Conservation (phyloP, 2,797 vertebrate species). For the Sebastes minor region DNA sequence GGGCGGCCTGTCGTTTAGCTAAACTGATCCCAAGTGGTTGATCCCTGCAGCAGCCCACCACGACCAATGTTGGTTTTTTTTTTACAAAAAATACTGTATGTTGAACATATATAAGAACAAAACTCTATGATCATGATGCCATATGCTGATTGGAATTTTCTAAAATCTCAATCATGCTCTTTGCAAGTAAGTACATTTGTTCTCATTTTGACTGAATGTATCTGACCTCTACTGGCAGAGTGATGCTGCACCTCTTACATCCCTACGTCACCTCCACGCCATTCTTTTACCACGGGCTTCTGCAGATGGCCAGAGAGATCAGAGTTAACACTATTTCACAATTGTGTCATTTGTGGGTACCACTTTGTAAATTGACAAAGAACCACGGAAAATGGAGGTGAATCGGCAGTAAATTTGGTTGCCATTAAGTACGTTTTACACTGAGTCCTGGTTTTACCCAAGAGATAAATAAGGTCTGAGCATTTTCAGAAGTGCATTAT, state of each 20-base stretch:
- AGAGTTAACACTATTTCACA: not conserved
- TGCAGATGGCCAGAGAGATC: not conserved
- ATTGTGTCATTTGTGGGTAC: not conserved
- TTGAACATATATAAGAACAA: not conserved
- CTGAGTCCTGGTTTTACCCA: not conserved
- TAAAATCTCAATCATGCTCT: not conserved
- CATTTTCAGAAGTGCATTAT: not conserved
- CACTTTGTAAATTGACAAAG: not conserved
- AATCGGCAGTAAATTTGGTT: constrained; percentile 13
- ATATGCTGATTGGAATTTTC: not conserved
- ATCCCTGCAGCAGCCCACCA: not conserved
- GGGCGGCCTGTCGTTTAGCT: not conserved
- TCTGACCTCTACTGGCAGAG: not conserved
- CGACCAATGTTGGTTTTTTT: not conserved
- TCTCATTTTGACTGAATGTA: constrained; percentile 30
- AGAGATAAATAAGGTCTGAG: not conserved
- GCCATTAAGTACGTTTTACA: not conserved
- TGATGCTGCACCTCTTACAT: not conserved
- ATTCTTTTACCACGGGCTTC: not conserved
- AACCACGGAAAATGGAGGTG: not conserved
- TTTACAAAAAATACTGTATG: not conserved
- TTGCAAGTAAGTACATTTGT: not conserved
- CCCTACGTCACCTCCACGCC: not conserved
- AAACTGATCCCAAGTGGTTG: constrained; percentile 3
- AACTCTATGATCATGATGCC: not conserved